These are phyloP conservation scores for Idaea straminata DNA, from an alignment of 2,888 invertebrate species.

Conservation along the genomic window DNA sequence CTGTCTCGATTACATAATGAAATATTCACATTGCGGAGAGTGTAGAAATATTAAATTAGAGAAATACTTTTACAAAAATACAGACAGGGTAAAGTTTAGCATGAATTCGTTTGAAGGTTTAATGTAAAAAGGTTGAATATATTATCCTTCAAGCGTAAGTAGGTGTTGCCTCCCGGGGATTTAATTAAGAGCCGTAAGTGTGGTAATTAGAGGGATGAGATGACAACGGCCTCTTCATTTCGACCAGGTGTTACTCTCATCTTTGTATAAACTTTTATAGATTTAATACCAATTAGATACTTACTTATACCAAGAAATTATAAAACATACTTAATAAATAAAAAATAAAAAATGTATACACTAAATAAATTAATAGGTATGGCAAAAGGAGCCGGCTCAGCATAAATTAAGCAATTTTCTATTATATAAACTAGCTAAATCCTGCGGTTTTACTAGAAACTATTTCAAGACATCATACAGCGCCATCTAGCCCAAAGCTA, in stretches of 20 bases:
- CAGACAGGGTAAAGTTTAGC: background rate
- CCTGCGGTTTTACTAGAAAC: too few relatives aligned
- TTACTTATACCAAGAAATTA: background rate
- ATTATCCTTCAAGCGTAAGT: conserved; percentile 34
- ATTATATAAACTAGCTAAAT: too few relatives aligned
- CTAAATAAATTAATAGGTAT: too few relatives aligned
- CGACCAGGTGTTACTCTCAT: conserved; percentile 18
- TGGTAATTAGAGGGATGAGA: conserved; percentile 47
- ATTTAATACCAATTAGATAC: conserved; percentile 8
- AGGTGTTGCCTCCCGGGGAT: conserved; percentile 40
- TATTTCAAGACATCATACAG: too few relatives aligned
- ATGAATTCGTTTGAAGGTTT: background rate
- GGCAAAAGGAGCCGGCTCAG: too few relatives aligned
- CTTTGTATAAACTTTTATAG: conserved; percentile 16
- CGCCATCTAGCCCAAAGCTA: too few relatives aligned
- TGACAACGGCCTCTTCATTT: conserved; percentile 23
- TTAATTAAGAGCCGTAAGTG: conserved; percentile 57
- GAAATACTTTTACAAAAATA: background rate
- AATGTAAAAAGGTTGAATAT: conserved; percentile 33
- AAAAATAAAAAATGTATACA: too few relatives aligned
- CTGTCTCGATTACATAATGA: background rate
- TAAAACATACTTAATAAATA: too few relatives aligned
- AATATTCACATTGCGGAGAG: background rate
- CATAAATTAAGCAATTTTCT: too few relatives aligned
- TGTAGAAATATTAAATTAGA: too few relatives aligned